Percentiles rank a stretch among this genome's conserved stretches.
Evolutionary conservation across 2,797 vertebrate genomes (phyloP).

Genomic region (Myiotriccus ornatus): DNA sequence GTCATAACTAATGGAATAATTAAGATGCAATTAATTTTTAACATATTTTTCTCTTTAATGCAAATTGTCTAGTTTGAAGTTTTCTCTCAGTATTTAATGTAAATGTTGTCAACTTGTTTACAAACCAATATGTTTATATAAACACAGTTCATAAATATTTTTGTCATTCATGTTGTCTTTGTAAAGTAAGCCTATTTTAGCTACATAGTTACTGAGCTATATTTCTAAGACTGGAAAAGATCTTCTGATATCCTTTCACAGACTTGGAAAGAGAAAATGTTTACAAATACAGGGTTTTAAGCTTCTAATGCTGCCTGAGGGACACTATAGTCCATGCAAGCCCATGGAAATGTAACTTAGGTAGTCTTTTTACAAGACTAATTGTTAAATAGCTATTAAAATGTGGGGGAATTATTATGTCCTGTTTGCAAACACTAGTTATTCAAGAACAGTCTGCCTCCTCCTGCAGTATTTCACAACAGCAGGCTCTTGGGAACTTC

Average conservation of each 20-base stretch:
- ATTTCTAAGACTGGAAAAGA: background rate
- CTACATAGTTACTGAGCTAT: background rate
- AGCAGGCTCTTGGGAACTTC: background rate
- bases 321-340: background rate
- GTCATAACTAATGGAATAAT: background rate
- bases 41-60: constrained; percentile 8
- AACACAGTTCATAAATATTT: constrained; percentile 22
- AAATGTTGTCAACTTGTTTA: constrained; percentile 22
- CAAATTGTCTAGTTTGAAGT: background rate
- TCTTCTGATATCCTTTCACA: background rate
- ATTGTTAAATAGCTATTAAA: background rate
- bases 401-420: background rate
- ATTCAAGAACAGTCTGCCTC: background rate
- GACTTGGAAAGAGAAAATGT: background rate
- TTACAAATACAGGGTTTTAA: background rate
- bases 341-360: background rate
- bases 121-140: constrained; percentile 44
- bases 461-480: background rate
- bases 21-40: constrained; percentile 1
- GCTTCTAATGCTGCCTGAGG: background rate
- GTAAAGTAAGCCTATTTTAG: background rate
- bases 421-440: background rate
- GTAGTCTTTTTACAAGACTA: background rate
- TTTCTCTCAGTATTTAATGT: constrained; percentile 13
- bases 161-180: background rate